phyloP scores from a whole-genome alignment of 2,797 vertebrate species.

The Basileuterus tristriatus region DNA sequence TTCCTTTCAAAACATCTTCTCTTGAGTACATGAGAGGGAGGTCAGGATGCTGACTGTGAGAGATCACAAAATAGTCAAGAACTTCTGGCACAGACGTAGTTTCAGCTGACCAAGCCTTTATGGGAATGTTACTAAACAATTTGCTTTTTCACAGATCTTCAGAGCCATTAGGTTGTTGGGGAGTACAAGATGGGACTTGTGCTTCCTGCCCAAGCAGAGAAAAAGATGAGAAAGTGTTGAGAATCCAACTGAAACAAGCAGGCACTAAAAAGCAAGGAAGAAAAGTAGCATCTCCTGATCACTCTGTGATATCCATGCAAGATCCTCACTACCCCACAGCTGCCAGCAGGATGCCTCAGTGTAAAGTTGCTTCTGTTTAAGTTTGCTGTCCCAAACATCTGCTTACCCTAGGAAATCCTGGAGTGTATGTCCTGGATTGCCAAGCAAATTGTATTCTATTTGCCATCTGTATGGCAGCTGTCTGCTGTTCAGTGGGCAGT shows the following conservation, averaged over 20 bases:
- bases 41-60: neutral
- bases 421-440: neutral
- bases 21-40: neutral
- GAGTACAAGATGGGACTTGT: neutral
- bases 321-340: neutral
- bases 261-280: neutral
- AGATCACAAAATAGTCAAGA: neutral
- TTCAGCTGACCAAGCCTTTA: neutral
- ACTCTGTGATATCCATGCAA: neutral
- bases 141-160: neutral
- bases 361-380: neutral
- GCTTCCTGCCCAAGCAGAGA: neutral
- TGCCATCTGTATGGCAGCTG: too few species aligned
- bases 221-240: neutral
- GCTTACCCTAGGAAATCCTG: neutral
- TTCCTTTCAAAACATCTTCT: neutral
- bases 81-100: neutral
- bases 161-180: accelerated
- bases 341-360: neutral
- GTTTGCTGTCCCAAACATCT: neutral
- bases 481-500: too few species aligned
- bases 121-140: neutral
- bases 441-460: too few species aligned
- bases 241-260: neutral
- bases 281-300: neutral